Conservation (phyloP, 1,140 invertebrate genomes). For the Dufourea novaeangliae region DNA sequence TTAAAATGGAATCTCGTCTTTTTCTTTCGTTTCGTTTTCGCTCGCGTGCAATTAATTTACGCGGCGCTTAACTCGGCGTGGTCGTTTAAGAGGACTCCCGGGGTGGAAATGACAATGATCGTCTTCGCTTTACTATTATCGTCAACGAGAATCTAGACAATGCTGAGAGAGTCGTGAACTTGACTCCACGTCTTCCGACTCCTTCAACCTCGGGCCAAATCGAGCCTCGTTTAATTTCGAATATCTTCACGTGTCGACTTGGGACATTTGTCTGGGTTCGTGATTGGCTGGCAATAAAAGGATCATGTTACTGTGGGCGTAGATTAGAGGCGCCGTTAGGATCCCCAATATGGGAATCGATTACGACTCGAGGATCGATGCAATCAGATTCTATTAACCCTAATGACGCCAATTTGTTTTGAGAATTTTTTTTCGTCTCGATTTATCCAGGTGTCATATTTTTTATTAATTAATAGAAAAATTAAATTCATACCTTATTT, state of each 20-base stretch:
- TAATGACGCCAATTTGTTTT: constrained; percentile 13
- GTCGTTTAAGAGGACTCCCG: background rate
- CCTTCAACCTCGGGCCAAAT: background rate
- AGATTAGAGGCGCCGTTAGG: background rate
- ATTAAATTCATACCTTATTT: too few relatives aligned
- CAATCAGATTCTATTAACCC: constrained; percentile 20
- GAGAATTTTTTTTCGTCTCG: background rate
- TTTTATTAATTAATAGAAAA: too few relatives aligned
- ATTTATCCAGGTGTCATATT: too few relatives aligned
- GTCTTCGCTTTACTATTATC: constrained; percentile 9
- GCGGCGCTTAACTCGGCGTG: background rate
- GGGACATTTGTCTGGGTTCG: background rate
- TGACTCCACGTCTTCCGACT: constrained; percentile 57
- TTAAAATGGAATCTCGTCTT: background rate
- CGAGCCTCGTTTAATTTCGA: background rate
- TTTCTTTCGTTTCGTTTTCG: background rate
- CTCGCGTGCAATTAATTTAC: constrained; percentile 17
- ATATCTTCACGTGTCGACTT: background rate
- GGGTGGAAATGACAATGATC: constrained; percentile 21
- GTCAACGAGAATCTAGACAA: constrained; percentile 62
- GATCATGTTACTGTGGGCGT: background rate
- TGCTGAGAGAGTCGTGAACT: constrained; percentile 77
- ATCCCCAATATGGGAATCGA: background rate
- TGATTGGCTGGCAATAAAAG: background rate
- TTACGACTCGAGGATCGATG: background rate